A percentile compares a stretch with the other conserved stretches of the same genome.
phyloP scores from a whole-genome alignment of 2,797 vertebrate genomes.

The Hippopotamyrus pictus region DNA sequence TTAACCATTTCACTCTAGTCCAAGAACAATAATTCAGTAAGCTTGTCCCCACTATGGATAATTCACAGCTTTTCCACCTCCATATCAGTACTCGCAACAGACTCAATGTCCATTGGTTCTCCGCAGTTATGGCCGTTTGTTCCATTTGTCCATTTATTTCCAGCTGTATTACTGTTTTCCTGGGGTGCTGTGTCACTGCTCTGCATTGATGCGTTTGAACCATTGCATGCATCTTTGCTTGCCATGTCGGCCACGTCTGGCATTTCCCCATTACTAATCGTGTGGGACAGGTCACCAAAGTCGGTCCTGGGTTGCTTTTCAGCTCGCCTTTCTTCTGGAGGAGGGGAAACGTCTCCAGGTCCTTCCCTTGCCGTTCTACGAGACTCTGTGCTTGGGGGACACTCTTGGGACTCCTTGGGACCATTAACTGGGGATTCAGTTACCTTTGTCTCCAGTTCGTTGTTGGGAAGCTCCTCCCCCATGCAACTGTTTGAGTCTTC shows the following conservation, averaged over 20 bases:
- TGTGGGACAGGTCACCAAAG: slow-evolving; percentile 40
- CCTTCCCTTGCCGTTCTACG: slow-evolving; percentile 30
- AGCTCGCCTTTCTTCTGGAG: slow-evolving; percentile 41
- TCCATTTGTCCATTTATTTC: slow-evolving; percentile 40
- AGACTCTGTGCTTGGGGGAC: slow-evolving; percentile 13
- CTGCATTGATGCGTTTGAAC: not conserved
- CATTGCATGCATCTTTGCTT: not conserved
- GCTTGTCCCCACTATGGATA: not conserved
- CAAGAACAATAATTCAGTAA: slow-evolving; percentile 13
- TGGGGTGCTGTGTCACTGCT: slow-evolving; percentile 26
- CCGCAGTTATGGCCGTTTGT: slow-evolving; percentile 30
- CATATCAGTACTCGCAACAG: slow-evolving; percentile 30
- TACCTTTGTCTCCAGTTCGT: slow-evolving; percentile 34
- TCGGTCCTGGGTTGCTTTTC: slow-evolving; percentile 63
- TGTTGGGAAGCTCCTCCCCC: slow-evolving; percentile 25
- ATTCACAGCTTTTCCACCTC: slow-evolving; percentile 40
- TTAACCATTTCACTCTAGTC: slow-evolving; percentile 26
- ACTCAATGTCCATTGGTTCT: slow-evolving; percentile 50
- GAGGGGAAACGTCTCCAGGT: slow-evolving; percentile 44
- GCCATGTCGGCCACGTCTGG: slow-evolving; percentile 6
- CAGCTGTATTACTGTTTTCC: slow-evolving; percentile 17
- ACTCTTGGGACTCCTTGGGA: not conserved
- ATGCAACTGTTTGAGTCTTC: slow-evolving; percentile 32
- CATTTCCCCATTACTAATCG: slow-evolving; percentile 34
- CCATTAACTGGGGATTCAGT: not conserved